Percentiles rank a stretch among this genome's conserved stretches.
phyloP scores from a whole-genome alignment of 2,113 vertebrate species.

The Syngnathus scovelli region DNA sequence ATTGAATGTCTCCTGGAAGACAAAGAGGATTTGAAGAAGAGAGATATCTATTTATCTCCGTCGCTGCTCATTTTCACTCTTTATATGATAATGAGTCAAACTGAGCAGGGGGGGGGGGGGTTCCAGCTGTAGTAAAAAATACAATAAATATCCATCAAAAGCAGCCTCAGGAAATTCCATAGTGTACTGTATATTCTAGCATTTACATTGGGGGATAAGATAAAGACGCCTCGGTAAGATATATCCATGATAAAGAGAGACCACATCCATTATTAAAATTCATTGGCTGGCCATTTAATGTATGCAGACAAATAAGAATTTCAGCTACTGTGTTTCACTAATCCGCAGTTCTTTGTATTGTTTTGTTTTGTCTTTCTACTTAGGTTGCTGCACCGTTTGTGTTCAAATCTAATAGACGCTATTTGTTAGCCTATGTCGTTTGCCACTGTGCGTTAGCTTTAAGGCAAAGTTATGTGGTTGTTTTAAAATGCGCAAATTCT shows the following conservation, averaged over 20 bases:
- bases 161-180: not conserved
- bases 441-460: too few relatives aligned
- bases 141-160: constrained; percentile 35
- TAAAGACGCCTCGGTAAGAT: too few relatives aligned
- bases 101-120: constrained; percentile 14
- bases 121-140: constrained; percentile 21
- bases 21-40: constrained; percentile 19
- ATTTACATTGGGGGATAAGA: not conserved
- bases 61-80: constrained; percentile 36
- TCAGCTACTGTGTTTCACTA: not conserved
- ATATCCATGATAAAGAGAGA: not conserved
- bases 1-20: constrained; percentile 88
- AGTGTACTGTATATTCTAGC: not conserved
- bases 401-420: too few relatives aligned
- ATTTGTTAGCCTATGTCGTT: too few relatives aligned
- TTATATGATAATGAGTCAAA: constrained; percentile 44
- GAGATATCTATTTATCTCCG: constrained; percentile 37
- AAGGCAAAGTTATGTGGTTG: too few relatives aligned
- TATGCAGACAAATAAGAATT: not conserved
- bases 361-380: too few relatives aligned
- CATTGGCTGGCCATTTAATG: too few relatives aligned
- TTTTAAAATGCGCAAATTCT: too few relatives aligned
- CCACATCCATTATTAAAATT: not conserved
- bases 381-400: too few relatives aligned
- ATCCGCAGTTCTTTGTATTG: too few relatives aligned